Conservation (phyloP, 1,140 invertebrate species). For the Bombus confusus region DNA sequence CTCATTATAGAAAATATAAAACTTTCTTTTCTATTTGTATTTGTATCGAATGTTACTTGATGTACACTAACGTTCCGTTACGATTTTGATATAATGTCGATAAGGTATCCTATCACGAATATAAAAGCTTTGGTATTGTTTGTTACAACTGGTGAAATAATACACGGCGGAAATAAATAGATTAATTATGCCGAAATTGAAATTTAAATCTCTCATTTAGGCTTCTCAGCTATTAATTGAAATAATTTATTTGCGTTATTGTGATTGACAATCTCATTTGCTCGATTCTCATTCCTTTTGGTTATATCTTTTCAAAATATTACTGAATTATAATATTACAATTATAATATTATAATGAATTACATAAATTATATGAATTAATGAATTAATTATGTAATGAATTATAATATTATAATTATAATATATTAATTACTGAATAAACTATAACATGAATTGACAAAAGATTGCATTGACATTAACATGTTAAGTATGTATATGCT, state of each 20-base stretch:
- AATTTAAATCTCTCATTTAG: background rate
- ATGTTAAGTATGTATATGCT: background rate
- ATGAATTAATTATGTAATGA: no score
- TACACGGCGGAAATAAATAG: no score
- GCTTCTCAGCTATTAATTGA: background rate
- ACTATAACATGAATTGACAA: background rate
- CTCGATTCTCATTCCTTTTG: no score
- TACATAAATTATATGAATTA: no score
- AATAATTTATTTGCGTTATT: background rate
- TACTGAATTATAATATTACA: no score
- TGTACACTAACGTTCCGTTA: background rate
- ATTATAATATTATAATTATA: no score
- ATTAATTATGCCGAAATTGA: background rate
- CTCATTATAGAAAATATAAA: background rate
- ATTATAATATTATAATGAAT: no score
- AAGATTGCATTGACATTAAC: background rate
- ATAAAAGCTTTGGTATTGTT: background rate
- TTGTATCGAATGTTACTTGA: background rate
- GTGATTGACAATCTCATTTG: no score
- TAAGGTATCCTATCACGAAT: background rate
- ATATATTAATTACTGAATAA: background rate
- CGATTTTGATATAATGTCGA: background rate
- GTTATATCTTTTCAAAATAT: background rate
- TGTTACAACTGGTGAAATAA: background rate
- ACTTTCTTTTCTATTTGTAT: background rate